phyloP scores from a whole-genome alignment of 2,888 invertebrate genomes.

The Melolontha melolontha region DNA sequence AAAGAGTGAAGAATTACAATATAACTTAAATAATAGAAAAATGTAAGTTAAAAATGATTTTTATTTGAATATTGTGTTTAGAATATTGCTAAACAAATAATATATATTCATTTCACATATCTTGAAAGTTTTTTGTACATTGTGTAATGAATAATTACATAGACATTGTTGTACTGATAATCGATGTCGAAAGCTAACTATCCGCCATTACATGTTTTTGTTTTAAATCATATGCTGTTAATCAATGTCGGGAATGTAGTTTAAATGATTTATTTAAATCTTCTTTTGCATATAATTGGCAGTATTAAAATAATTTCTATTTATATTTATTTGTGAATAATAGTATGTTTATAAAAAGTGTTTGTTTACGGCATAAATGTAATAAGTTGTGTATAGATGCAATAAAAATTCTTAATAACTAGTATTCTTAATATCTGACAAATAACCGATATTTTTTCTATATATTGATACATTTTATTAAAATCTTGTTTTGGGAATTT shows the following conservation, averaged over 20 bases:
- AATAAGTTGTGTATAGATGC: no score
- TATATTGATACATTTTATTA: neutral
- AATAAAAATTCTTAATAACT: no score
- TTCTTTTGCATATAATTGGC: no score
- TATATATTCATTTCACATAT: neutral
- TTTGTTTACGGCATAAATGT: no score
- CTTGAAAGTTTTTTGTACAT: neutral
- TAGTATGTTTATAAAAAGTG: no score
- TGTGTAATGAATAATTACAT: neutral
- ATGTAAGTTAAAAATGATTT: constrained; percentile 38
- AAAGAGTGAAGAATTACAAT: neutral
- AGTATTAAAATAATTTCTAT: no score
- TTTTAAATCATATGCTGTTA: constrained; percentile 40
- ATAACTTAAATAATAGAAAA: constrained; percentile 31
- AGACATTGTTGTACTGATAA: constrained; percentile 1
- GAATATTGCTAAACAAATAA: neutral
- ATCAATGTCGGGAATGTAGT: neutral
- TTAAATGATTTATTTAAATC: neutral
- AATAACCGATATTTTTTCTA: neutral
- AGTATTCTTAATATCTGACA: neutral
- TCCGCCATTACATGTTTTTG: constrained; percentile 51
- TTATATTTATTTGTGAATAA: no score
- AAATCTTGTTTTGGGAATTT: neutral
- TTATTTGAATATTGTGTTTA: neutral
- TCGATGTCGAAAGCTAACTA: constrained; percentile 40